Evolutionary conservation across 1,140 invertebrate species (phyloP).

Genomic region (Pantala flavescens): DNA sequence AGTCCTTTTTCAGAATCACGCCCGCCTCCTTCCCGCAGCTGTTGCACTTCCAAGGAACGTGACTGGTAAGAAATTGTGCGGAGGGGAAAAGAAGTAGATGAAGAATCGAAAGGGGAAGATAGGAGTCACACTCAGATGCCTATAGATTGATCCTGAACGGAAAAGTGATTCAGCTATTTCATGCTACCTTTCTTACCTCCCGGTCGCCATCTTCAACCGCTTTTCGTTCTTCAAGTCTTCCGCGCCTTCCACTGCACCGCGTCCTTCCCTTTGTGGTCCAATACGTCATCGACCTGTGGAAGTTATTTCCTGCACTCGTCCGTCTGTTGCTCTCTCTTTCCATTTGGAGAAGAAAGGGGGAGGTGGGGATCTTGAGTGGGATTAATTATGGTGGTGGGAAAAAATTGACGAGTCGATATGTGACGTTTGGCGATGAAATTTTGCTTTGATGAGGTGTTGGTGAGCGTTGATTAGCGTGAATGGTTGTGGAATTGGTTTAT

Average conservation of each 20-base stretch:
- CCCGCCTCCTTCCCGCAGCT: neutral
- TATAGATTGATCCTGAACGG: conserved; percentile 1
- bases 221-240: neutral
- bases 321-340: no score
- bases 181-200: neutral
- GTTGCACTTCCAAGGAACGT: conserved; percentile 1
- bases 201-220: neutral
- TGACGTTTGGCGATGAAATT: no score
- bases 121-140: conserved; percentile 7
- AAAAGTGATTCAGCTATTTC: neutral
- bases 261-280: no score
- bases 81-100: neutral
- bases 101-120: neutral
- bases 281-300: no score
- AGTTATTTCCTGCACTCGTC: no score
- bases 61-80: neutral
- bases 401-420: no score
- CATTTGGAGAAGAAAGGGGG: no score
- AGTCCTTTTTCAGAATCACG: neutral
- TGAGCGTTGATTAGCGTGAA: no score
- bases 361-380: no score
- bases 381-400: no score
- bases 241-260: neutral
- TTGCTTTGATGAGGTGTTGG: no score
- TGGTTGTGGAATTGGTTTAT: no score